A percentile compares a stretch with the other conserved stretches of the same genome.
Conservation (phyloP, 2,888 invertebrate species). For the Apantesis nais region DNA sequence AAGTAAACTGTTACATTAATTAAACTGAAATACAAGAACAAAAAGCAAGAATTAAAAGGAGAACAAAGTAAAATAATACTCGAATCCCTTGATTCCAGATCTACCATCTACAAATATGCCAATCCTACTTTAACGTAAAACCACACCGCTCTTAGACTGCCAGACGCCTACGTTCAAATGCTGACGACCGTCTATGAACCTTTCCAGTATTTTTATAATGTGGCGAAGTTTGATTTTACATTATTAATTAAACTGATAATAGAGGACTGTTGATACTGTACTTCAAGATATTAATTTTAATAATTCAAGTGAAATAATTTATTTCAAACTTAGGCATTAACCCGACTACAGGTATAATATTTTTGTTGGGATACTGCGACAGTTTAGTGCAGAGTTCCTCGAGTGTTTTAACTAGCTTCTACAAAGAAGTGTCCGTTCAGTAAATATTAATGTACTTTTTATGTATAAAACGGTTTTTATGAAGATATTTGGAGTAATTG, state of each 20-base stretch:
- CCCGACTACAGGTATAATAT: too few relatives aligned
- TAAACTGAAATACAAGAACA: background rate
- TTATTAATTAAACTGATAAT: too few relatives aligned
- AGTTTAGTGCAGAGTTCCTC: background rate
- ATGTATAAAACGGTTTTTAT: too few relatives aligned
- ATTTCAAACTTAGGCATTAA: too few relatives aligned
- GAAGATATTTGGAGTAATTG: background rate
- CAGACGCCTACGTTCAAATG: conserved; percentile 16
- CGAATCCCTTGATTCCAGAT: background rate
- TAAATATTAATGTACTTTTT: background rate
- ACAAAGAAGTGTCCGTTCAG: background rate
- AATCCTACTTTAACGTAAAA: conserved; percentile 1
- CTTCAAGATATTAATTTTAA: too few relatives aligned
- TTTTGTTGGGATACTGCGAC: conserved; percentile 26
- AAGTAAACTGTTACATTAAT: background rate
- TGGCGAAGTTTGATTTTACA: too few relatives aligned
- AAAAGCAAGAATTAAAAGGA: background rate
- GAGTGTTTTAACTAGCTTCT: background rate
- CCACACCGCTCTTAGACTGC: conserved; percentile 15
- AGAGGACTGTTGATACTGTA: too few relatives aligned
- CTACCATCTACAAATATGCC: conserved; percentile 7
- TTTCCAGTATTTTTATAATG: too few relatives aligned
- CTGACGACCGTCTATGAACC: background rate
- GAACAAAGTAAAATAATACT: background rate
- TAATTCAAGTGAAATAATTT: too few relatives aligned